phyloP scores from a whole-genome alignment of 2,888 invertebrate genomes.

The Eledone cirrhosa region DNA sequence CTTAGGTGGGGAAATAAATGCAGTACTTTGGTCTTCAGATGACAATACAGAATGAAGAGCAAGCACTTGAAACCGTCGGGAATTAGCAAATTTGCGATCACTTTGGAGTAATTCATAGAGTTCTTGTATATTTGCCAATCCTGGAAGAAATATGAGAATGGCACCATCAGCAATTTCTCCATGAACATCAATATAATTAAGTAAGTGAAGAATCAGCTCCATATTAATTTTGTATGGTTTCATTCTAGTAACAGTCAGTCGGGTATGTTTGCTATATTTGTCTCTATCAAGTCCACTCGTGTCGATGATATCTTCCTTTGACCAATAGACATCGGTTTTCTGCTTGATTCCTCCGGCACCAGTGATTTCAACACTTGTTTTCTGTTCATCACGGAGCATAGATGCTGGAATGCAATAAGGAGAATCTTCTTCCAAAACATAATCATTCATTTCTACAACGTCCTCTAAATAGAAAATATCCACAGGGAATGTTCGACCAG shows the following conservation, averaged over 20 bases:
- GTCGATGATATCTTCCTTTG: constrained; percentile 53
- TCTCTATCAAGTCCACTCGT: constrained; percentile 56
- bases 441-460: constrained; percentile 54
- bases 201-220: constrained; percentile 50
- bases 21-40: constrained; percentile 58
- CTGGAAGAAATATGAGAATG: constrained; percentile 64
- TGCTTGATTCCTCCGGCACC: constrained; percentile 54
- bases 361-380: constrained; percentile 51
- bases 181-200: background rate
- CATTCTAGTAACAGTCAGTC: constrained; percentile 61
- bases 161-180: constrained; percentile 49
- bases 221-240: constrained; percentile 59
- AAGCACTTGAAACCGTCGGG: constrained; percentile 51
- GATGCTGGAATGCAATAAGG: constrained; percentile 46
- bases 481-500: constrained; percentile 61
- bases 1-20: constrained; percentile 54
- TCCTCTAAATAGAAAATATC: constrained; percentile 60
- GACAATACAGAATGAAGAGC: constrained; percentile 64
- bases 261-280: constrained; percentile 54
- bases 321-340: constrained; percentile 54
- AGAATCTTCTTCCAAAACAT: constrained; percentile 61
- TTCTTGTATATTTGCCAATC: constrained; percentile 62
- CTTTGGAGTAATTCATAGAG: constrained; percentile 56
- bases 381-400: constrained; percentile 35
- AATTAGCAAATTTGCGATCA: constrained; percentile 55